Percentiles rank a stretch among this genome's conserved stretches.
phyloP scores from a whole-genome alignment of 1,140 invertebrate species.

The Sipha flava region DNA sequence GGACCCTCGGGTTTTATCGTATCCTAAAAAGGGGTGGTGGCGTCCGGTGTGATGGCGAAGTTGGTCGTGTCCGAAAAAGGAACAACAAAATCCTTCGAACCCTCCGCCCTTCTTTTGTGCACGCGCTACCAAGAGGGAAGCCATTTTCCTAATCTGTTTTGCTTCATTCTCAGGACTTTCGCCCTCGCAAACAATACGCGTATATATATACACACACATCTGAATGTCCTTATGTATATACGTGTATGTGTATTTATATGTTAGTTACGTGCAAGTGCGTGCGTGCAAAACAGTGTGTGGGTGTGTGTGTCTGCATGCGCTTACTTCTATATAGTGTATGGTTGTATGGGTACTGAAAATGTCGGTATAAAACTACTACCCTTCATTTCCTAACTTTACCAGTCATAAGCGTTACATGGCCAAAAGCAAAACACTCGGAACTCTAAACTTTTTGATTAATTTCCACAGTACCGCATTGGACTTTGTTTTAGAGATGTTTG shows the following conservation, averaged over 20 bases:
- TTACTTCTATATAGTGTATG: too few species aligned
- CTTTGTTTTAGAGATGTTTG: not conserved
- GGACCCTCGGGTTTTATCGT: slow-evolving; percentile 19
- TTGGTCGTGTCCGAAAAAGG: slow-evolving; percentile 30
- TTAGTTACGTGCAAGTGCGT: not conserved
- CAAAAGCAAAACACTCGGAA: not conserved
- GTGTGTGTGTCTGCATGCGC: too few species aligned
- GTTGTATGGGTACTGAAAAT: not conserved
- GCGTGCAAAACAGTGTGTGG: not conserved
- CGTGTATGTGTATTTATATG: too few species aligned
- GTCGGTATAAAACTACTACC: not conserved
- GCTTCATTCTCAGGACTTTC: slow-evolving; percentile 27
- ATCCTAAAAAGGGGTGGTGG: not conserved
- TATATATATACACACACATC: not conserved
- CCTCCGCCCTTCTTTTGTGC: not conserved
- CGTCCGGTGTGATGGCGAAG: slow-evolving; percentile 22
- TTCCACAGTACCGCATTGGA: not conserved
- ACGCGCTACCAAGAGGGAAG: slow-evolving; percentile 4
- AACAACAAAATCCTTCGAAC: slow-evolving; percentile 26
- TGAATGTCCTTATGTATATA: not conserved
- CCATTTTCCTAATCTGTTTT: slow-evolving; percentile 32
- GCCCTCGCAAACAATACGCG: too few species aligned
- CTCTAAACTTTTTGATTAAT: slow-evolving; percentile 1
- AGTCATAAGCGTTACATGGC: not conserved
- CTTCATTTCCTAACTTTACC: not conserved